Evolutionary conservation across 2,113 vertebrate genomes (phyloP), one percentile per base, ranked within the genome.

Genomic region (Nerophis lumbriciformis): DNA sequence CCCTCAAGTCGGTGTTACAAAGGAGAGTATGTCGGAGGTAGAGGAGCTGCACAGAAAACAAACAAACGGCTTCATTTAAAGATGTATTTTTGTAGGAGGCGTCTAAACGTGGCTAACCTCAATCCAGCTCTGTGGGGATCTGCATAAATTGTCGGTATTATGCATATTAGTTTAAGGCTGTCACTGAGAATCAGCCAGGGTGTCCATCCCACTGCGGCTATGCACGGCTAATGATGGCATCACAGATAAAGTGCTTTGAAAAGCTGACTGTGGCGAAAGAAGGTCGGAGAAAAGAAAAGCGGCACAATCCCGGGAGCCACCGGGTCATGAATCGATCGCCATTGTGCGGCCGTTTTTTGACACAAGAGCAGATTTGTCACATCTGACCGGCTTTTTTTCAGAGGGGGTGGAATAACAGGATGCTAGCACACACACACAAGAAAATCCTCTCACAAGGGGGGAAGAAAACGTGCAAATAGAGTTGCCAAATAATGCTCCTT

Each of bases 61-160:
- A 74, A 87, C 80, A 80, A 86, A 88, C 73, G 66, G 79, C 77
- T 88, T 88, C 74, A 82, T 88, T 88, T 85, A 78, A 82, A 85
- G 70, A 85, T 79, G 77, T 82, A 83, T 86, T 79, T 80, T 78
- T 48, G 8, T 42, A 11, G 6, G 12, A 15, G 77, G 72, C 72
- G 66, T 80, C 69, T 85, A 63, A 72, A 79, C 79, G 83, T 61
- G 84, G 76, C 85, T 79, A 87, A 86, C 84, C 84, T 87, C 83
- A 88, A 89, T 90, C 83, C 85, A 79, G 86, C 87, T 88, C 87
- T 82, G 70, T 83, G 78, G 42, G 86, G 88, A 90, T 90, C 87
- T 90, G 86, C 89, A 90, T 92, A 89, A 88, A 91, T 88, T 90
- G 77, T 81, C 82, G 83, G 86, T 83, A 90, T 90, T 90, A 91